Conservation (phyloP, 2,797 vertebrate genomes). For the Sebastes aleutianus region DNA sequence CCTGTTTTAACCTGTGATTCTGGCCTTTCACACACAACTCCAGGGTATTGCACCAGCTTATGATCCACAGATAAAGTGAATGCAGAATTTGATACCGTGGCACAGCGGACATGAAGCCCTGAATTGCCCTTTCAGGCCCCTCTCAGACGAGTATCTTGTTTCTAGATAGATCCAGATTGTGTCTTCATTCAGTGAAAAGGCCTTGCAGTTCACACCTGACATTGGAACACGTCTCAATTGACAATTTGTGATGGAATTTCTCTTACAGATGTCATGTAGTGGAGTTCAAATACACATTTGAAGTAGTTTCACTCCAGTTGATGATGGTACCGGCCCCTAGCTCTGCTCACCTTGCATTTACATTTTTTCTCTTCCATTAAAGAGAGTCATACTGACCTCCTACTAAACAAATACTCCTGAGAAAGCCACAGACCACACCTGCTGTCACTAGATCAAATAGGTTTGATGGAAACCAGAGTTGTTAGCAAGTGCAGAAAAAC, state of each 20-base stretch:
- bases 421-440: background rate
- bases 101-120: background rate
- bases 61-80: background rate
- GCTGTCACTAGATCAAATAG: background rate
- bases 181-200: background rate
- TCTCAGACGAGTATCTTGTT: conserved; percentile 7
- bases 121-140: background rate
- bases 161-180: background rate
- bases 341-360: background rate
- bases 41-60: background rate
- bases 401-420: background rate
- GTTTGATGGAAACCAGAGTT: background rate
- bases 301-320: background rate
- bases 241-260: background rate
- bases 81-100: conserved; percentile 12
- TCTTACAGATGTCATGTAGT: background rate
- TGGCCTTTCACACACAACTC: background rate
- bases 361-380: background rate
- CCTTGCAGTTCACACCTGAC: background rate
- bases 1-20: background rate
- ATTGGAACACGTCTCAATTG: background rate
- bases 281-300: background rate
- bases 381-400: background rate
- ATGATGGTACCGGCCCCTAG: no score
- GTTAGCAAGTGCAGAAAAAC: background rate